Percentiles rank a stretch among this genome's conserved stretches.
These are phyloP conservation scores for Hippoglossus hippoglossus DNA, from an alignment of 2,797 vertebrate genomes.

Conservation along the genomic window DNA sequence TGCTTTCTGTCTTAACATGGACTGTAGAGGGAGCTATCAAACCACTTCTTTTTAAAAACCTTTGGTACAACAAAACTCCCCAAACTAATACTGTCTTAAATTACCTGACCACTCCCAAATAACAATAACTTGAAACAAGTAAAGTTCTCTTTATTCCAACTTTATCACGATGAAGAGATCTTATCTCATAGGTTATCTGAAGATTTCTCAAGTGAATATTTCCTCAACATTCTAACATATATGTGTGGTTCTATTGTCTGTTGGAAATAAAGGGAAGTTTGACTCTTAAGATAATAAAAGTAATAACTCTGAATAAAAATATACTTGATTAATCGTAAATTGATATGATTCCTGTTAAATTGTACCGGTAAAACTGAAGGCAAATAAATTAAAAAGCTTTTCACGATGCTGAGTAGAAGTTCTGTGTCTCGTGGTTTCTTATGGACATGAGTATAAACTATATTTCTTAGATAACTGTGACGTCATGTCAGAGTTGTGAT, in stretches of 20 bases:
- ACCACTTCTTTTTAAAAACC: slow-evolving; percentile 4
- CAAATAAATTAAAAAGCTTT: background rate
- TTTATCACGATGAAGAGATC: background rate
- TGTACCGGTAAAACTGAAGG: background rate
- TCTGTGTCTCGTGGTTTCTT: background rate
- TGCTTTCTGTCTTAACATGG: slow-evolving; percentile 17
- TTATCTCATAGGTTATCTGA: background rate
- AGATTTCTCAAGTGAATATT: too few species aligned
- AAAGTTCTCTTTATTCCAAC: too few species aligned
- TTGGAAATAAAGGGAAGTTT: background rate
- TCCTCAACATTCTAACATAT: too few species aligned
- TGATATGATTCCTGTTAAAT: too few species aligned
- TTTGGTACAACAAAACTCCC: background rate
- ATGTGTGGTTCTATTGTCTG: background rate
- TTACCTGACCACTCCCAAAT: background rate
- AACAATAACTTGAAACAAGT: background rate
- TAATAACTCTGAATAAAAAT: background rate
- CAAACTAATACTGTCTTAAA: background rate
- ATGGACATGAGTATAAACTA: background rate
- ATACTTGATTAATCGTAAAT: background rate
- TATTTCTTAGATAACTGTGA: background rate
- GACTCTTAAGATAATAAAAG: background rate
- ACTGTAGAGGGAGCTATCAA: slow-evolving; percentile 59
- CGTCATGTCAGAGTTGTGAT: background rate
- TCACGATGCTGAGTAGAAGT: accelerated